Percentiles rank a stretch among this genome's conserved stretches.
phyloP scores from a whole-genome alignment of 2,113 vertebrate species.

The Todiramphus chloris region DNA sequence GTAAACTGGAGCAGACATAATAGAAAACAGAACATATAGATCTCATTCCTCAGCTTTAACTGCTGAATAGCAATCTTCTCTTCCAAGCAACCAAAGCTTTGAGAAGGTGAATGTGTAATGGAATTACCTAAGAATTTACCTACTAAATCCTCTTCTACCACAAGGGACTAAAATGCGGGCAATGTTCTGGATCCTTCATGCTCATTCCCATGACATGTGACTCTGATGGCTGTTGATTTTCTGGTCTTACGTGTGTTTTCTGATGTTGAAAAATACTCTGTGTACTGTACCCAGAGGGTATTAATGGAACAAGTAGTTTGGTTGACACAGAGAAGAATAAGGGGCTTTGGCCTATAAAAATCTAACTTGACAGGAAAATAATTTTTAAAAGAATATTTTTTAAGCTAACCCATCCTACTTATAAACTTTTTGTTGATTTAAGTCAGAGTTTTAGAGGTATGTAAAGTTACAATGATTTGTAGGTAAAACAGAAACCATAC shows the following conservation, averaged over 20 bases:
- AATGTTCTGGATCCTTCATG: not conserved
- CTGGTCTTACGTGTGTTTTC: not conserved
- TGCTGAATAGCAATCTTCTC: not conserved
- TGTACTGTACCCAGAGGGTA: not conserved
- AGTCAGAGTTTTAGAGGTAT: not conserved
- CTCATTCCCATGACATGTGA: not conserved
- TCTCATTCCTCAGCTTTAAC: not conserved
- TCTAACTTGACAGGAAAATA: not conserved
- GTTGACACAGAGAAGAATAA: not conserved
- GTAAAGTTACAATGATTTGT: not conserved
- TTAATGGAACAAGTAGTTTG: not conserved
- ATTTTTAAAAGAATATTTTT: not conserved
- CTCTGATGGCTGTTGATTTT: not conserved
- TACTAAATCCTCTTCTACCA: not conserved
- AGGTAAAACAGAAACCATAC: not conserved
- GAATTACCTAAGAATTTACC: not conserved
- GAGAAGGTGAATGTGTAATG: not conserved
- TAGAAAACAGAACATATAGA: not conserved
- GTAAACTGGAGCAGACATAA: not conserved
- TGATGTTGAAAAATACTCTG: not conserved
- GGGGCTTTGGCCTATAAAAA: not conserved
- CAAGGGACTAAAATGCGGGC: not conserved
- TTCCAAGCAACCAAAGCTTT: not conserved
- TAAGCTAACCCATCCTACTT: not conserved
- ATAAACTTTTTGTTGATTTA: not conserved